Base-by-base conservation (phyloP, 2,797 vertebrate genomes). In the Okamejei kenojei region DNA sequence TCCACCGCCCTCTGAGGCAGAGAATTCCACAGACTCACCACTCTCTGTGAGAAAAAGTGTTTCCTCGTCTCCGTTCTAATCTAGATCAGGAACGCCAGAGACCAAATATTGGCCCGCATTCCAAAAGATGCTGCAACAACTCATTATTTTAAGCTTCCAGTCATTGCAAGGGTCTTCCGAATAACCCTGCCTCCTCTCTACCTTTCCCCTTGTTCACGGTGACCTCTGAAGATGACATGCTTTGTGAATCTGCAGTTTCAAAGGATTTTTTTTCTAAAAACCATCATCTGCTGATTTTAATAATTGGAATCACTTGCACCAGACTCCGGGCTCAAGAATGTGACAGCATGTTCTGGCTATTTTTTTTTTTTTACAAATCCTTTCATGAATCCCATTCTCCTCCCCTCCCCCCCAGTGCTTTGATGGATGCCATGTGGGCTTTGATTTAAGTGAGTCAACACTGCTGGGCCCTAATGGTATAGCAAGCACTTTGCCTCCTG, bases 241-340 rank as follows among this genome's bases (percentile, higher is more conserved):
- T 45, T 76, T 54, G 35, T 45, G 71, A 92, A 38, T 74, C 84
- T 92, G 90, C 17, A 10, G 90, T 73, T 91, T 91, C 68, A 74
- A 74, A 91, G 88, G 88, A 73, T 73, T 95, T 94, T 94, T 90
- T 93, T 95, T 93, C 93, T 38, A 38, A n/a, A n/a, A 45, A 94
- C 94, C 94, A 94, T 95, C 94, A 93, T 94, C 93, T 94, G 94
- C 95, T 94, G 94, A 95, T 95, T 95, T 95, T 93, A 95, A 95
- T 94, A 95, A 96, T 96, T 95, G 95, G 94, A 96, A 94, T 95
- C 95, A 94, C 95, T 96, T 95, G 95, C 80, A 93, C 95, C 90
- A 94, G 93, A 95, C 95, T 95, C 94, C 93, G 95, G 95, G 95
- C 94, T 94, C 94, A 94, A 94, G 95, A 96, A 96, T 95, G 95